Evolutionary conservation across 2,888 invertebrate species (phyloP), one percentile per base, ranked within the genome.

Genomic region (Lasioglossum malachurum): DNA sequence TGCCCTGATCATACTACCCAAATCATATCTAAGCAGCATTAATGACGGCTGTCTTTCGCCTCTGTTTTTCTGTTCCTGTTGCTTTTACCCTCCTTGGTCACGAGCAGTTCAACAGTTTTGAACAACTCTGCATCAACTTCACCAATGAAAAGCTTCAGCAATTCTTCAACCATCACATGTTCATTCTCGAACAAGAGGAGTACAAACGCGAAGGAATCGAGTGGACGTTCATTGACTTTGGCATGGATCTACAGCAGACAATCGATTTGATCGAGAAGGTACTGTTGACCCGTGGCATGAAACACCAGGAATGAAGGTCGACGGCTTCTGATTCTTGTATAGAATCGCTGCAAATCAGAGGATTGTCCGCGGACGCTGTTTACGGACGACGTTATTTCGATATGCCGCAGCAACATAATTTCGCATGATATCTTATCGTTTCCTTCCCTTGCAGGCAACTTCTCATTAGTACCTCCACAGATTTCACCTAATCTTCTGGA

Each of bases 81-180:
- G 87, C 88, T 81, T 86, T 83, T 53, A 80, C 86, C 83, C 75
- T 87, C 83, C 86, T 88, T 92, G 92, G 93, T 93, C 67, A 72
- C 94, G 93, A 93, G 94, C 95, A 97, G 97, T 97, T 96, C 96
- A 97, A 97, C 96, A 97, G 97, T 93, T 97, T 97, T 96, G 97
- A 97, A 95, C 97, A 97, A 95, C 96, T 97, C 92, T 97, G 97
- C 96, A 97, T 97, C 96, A 97, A 97, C 96, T 97, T 97, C 96
- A 97, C 97, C 94, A 97, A 97, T 95, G 97, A 97, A 95, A 97
- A 97, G 94, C 96, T 97, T 89, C 97, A 97, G 95, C 97, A 97
- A 95, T 97, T 97, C 96, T 97, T 97, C 97, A 97, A 97, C 95
- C 97, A 97, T 92, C 96, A 97, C 96, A 97, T 97, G 97, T 97